Evolutionary conservation across 2,113 vertebrate genomes (phyloP), one percentile per base, ranked within the genome.

Genomic region (Synchiropus splendidus): DNA sequence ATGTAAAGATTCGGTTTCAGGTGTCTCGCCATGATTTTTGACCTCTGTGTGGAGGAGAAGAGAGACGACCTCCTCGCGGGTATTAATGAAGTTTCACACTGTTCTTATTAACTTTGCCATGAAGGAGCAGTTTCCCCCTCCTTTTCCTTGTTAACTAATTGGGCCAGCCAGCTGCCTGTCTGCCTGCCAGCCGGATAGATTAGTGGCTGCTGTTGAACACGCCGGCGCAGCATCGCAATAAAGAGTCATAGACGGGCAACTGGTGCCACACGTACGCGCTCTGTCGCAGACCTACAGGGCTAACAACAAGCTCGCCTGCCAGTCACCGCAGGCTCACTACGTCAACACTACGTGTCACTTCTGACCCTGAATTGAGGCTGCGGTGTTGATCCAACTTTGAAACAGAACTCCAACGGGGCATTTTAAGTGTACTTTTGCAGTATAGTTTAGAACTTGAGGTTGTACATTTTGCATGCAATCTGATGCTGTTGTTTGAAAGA

Each of bases 191-290:
- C 54, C 56, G 33, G 66, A 51, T 48, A 69, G 71, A 74, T 80
- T 65, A 78, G 71, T 68, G 63, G 61, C 60, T 74, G 71, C 54
- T 67, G 64, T 68, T 67, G 64, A 64, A 69, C 73, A 66, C 45
- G 54, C 44, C 43, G 45, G 38, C 54, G 37, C 47, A 55, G 57
- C 56, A 36, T 58, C 39, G 61, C 77, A 67, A 74, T 75, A 77
- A 79, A 78, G 72, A 69, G 61, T 69, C 54, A 68, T 57, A 60
- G 57, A 42, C 42, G 58, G 51, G 36, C 35, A 47, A 43, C 54
- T 9, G 43, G 49, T 67, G 56, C 63, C 62, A 58, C 75, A 62
- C 65, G 43, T 52, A 42, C 45, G 31, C 45, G 39, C 40, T 52
- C 48, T 31, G 38, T 39, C 49, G 51, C 51, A 38, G 39, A 36